phyloP scores from a whole-genome alignment of 2,797 vertebrate genomes.

The Macrochelys suwanniensis region DNA sequence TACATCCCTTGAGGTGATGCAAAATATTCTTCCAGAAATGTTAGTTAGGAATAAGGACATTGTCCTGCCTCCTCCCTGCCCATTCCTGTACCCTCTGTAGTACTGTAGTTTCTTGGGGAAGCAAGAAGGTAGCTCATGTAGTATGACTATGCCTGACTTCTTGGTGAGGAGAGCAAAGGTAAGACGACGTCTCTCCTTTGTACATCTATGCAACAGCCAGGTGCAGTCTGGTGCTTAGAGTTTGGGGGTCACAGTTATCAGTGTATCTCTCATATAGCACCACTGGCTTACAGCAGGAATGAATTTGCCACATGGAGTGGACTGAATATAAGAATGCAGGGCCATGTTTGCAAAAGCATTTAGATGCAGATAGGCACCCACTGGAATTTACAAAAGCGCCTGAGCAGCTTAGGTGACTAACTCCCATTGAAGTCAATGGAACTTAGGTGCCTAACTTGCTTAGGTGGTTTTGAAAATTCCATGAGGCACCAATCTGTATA shows the following conservation, averaged over 20 bases:
- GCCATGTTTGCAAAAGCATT: conserved; percentile 26
- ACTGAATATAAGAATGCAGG: conserved; percentile 18
- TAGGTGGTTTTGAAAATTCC: too few relatives aligned
- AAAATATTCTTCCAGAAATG: neutral
- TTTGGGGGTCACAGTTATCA: neutral
- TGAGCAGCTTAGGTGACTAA: too few relatives aligned
- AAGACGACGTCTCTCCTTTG: neutral
- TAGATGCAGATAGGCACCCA: conserved; percentile 14
- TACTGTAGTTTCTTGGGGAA: neutral
- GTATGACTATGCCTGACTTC: neutral
- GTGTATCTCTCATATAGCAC: neutral
- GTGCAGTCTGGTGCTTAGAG: neutral
- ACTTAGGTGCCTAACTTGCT: too few relatives aligned
- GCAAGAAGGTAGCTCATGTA: neutral
- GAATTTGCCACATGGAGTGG: conserved; percentile 1
- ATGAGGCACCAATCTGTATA: too few relatives aligned
- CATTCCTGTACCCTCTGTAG: accelerated
- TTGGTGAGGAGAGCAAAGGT: neutral
- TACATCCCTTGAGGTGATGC: neutral
- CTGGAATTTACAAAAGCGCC: conserved; percentile 17
- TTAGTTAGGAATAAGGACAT: neutral
- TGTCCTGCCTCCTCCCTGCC: neutral
- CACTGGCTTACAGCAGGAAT: neutral
- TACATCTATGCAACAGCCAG: neutral
- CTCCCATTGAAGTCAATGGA: too few relatives aligned